Evolutionary conservation across 1,140 invertebrate genomes (phyloP).

Genomic region (Zaprionus capensis): DNA sequence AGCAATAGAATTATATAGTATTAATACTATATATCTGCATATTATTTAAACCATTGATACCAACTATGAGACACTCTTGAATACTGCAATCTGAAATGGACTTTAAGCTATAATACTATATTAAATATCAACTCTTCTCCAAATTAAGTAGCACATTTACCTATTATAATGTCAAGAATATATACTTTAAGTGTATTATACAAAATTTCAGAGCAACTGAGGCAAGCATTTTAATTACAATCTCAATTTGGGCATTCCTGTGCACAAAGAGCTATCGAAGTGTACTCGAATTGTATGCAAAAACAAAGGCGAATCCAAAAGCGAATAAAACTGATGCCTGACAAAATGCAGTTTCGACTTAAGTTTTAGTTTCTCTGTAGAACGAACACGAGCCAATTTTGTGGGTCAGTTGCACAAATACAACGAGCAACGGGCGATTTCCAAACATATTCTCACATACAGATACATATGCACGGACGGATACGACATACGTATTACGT

Average conservation of each 20-base stretch:
- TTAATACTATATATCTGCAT: too few relatives aligned
- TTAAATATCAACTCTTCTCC: too few relatives aligned
- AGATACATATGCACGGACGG: not conserved
- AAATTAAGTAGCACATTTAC: too few relatives aligned
- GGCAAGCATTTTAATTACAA: not conserved
- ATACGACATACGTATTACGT: constrained; percentile 7
- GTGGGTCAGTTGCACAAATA: constrained; percentile 50
- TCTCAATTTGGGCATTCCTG: constrained; percentile 28
- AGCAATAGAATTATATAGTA: too few relatives aligned
- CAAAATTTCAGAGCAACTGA: not conserved
- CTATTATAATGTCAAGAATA: not conserved
- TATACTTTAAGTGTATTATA: not conserved
- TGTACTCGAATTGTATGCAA: not conserved
- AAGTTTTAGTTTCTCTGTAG: constrained; percentile 40
- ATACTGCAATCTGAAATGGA: too few relatives aligned
- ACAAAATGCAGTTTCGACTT: constrained; percentile 68
- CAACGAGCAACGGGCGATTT: constrained; percentile 27
- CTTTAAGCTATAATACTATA: too few relatives aligned
- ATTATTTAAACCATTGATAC: too few relatives aligned
- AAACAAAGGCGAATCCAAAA: constrained; percentile 52
- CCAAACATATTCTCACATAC: constrained; percentile 67
- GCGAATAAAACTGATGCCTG: constrained; percentile 54
- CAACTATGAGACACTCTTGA: rapidly evolving
- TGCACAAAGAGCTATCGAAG: constrained; percentile 13
- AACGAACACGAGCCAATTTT: constrained; percentile 69